Base-by-base conservation (phyloP, 1,140 invertebrate species). In the Leptopilina clavipes region DNA sequence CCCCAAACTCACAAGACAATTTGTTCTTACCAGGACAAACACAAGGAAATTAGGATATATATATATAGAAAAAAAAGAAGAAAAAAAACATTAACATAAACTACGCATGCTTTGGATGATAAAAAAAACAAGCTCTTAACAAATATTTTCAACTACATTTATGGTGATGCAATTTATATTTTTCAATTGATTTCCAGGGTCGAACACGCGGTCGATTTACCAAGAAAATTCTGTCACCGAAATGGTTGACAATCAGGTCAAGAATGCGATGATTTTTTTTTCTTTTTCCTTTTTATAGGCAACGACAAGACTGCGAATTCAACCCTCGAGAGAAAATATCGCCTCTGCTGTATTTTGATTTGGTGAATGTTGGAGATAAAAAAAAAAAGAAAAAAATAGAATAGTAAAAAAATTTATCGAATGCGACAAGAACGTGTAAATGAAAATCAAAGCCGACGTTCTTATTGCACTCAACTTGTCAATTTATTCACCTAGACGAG, bases 391-490 rank as follows among this genome's bases (percentile, higher is more conserved):
- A 59, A 19, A 22, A 59, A 59, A 22, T 11, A 44, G 11, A 11
- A n/a, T 1, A 59, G 18, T 5, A 59, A 25, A 19, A 22, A 19
- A 22, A 19, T 10, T 12, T 11, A 59, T 59, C 12, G 14, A 65
- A 31, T 65, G 59, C 25, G 31, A n/a, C 59, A 65, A 65, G 59
- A 65, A 65, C 59, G 59, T 65, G 59, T 65, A 65, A 65, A 65
- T 65, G 59, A 65, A 65, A 65, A 65, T 65, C 22, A 65, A 65
- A 65, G 25, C 12, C 56, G 59, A 65, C 59, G 59, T 65, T 22
- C 59, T 65, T 65, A 31, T 65, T 65, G 59, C 59, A 65, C 59
- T 65, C 59, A 65, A 65, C 22, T 65, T 65, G 59, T 65, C 59
- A 65, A 65, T 65, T 65, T 31, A 65, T 65, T 65, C 59, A 65